Evolutionary conservation across 92 coral and sea anemone species (phyloP).

Genomic region (Phenganax stokvisi): DNA sequence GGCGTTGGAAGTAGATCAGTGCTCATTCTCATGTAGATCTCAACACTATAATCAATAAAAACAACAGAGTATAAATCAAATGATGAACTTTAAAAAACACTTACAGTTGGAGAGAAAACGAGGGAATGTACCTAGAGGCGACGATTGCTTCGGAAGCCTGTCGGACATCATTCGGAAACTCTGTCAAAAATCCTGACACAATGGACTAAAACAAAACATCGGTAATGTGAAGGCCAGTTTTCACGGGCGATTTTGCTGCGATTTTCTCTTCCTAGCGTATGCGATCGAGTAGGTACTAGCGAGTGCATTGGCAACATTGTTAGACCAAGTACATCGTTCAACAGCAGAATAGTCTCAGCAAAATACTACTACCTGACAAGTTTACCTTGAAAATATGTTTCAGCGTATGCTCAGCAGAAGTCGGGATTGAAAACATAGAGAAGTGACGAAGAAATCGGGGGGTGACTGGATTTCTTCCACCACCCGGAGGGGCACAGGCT

Average conservation of each 20-base stretch:
- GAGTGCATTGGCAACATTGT: too few relatives aligned
- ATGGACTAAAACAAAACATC: slow-evolving; percentile 57
- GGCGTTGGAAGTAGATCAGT: slow-evolving; percentile 97
- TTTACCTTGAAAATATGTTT: slow-evolving; percentile 92
- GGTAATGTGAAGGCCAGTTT: too few relatives aligned
- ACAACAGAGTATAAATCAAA: not conserved
- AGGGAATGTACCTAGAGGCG: slow-evolving; percentile 65
- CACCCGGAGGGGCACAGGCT: slow-evolving; percentile 99
- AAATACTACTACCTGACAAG: not conserved
- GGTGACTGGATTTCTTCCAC: slow-evolving; percentile 96
- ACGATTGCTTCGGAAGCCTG: slow-evolving; percentile 91
- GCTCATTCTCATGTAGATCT: slow-evolving; percentile 93
- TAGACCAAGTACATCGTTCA: too few relatives aligned
- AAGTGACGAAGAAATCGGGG: slow-evolving; percentile 97
- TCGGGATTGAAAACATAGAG: slow-evolving; percentile 91
- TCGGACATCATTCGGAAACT: slow-evolving; percentile 88
- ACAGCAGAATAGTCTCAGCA: too few relatives aligned
- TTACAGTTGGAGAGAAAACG: not conserved
- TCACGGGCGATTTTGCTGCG: too few relatives aligned
- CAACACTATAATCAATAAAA: slow-evolving; percentile 55
- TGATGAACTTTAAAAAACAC: not conserved
- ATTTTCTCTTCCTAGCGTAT: too few relatives aligned
- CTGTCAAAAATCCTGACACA: slow-evolving; percentile 79
- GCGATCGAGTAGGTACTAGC: too few relatives aligned
- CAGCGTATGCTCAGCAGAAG: slow-evolving; percentile 92